Evolutionary conservation across 1,140 invertebrate genomes (phyloP).

Genomic region (Leptonema lineaticorne): DNA sequence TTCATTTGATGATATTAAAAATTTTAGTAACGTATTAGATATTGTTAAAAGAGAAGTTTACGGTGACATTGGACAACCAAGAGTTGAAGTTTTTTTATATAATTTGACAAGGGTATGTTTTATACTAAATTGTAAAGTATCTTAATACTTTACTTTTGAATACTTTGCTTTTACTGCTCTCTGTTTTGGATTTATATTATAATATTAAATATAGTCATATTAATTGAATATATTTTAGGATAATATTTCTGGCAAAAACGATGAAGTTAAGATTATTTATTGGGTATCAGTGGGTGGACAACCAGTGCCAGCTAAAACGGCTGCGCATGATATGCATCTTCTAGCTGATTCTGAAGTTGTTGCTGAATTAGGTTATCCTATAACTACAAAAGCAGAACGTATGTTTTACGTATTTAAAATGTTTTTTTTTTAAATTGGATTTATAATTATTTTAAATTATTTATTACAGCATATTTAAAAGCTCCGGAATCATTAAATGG

Average conservation of each 20-base stretch:
- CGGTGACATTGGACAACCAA: constrained; percentile 52
- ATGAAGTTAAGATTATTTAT: constrained; percentile 62
- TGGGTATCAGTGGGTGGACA: constrained; percentile 74
- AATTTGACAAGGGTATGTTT: constrained; percentile 54
- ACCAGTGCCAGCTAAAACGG: constrained; percentile 73
- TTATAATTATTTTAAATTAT: constrained; percentile 40
- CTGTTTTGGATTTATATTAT: not conserved
- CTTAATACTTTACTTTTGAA: not conserved
- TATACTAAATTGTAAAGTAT: not conserved
- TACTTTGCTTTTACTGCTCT: not conserved
- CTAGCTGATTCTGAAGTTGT: constrained; percentile 73
- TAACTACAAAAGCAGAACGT: constrained; percentile 84
- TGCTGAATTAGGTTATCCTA: constrained; percentile 69
- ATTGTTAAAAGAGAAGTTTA: constrained; percentile 54
- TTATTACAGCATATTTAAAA: constrained; percentile 72
- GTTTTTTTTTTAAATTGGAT: not conserved
- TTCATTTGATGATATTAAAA: constrained; percentile 10
- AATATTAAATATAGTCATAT: not conserved
- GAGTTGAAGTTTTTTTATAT: constrained; percentile 54
- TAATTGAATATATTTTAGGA: constrained; percentile 23
- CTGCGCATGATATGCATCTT: constrained; percentile 76
- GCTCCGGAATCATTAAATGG: constrained; percentile 63
- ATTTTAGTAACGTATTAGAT: constrained; percentile 22
- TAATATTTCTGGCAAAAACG: constrained; percentile 26
- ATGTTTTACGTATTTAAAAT: constrained; percentile 31